Base-by-base conservation (phyloP, 2,888 invertebrate genomes). In the Biston stratarius region DNA sequence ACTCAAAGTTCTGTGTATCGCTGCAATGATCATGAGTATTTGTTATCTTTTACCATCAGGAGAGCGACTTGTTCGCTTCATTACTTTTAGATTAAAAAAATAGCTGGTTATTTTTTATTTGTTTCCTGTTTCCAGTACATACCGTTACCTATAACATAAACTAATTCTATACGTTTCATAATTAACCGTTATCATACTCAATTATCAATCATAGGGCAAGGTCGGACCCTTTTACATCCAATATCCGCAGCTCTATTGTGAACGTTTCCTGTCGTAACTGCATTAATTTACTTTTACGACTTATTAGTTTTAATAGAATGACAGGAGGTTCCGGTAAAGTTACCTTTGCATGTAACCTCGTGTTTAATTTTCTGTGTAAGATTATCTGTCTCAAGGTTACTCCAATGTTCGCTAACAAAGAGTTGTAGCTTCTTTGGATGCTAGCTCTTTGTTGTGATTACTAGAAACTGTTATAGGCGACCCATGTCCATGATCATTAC, bases 241-340 rank as follows among this genome's bases (percentile, higher is more conserved):
- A 85, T 86, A 88, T 92, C 91, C 91, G 91, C 82, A 79, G 77
- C 77, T 83, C 82, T 60, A 90, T 90, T 90, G 88, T 89, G 74
- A 76, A 66, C 73, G 77, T 80, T 87, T 92, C 92, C 91, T 85
- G 89, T 86, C 87, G 76, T 87, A 82, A 87, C 87, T 86, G 81
- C 78, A 83, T 85, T 90, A 83, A 87, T 86, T 83, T 81, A 84
- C 80, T 82, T 87, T 89, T 84, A 90, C 85, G 86, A 88, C 85
- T 83, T 85, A 84, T 84, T 82, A 79, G 80, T 80, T 83, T 78
- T 82, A 81, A 57, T 51, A n/a, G 77, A 78, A 80, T 83, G 84
- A 83, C 82, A 80, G 78, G 76, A 78, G 71, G 80, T 87, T 85
- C 84, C 85, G 82, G 75, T 67, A 66, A 72, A 76, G 14, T 55